phyloP scores from a whole-genome alignment of 35 echinoderm and acorn worm species.

The Hemicentrotus pulcherrimus region DNA sequence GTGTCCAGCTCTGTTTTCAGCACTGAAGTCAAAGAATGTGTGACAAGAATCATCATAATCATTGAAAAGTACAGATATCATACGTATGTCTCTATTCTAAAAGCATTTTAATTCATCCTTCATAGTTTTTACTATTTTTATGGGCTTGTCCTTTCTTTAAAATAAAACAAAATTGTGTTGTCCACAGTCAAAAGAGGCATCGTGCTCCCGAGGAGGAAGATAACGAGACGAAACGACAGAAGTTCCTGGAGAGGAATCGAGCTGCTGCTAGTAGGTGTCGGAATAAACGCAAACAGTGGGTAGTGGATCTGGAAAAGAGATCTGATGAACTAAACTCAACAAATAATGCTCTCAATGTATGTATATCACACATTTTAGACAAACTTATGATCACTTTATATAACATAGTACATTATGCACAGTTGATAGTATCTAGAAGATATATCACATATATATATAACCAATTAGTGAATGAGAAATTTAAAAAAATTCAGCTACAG shows the following conservation, averaged over 20 bases:
- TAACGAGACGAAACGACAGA: slow-evolving; percentile 68
- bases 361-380: not conserved
- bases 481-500: too few species aligned
- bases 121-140: not conserved
- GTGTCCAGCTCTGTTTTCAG: too few species aligned
- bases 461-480: too few species aligned
- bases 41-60: too few species aligned
- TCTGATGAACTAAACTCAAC: slow-evolving; percentile 73
- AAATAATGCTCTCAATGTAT: slow-evolving; percentile 71
- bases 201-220: slow-evolving; percentile 46
- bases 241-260: slow-evolving; percentile 88
- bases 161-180: not conserved
- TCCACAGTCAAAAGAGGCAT: slow-evolving; percentile 47
- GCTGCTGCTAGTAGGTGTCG: slow-evolving; percentile 90
- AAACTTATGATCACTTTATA: too few species aligned
- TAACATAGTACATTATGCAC: too few species aligned
- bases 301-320: slow-evolving; percentile 76
- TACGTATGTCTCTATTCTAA: too few species aligned
- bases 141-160: not conserved
- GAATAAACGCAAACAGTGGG: slow-evolving; percentile 90
- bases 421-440: too few species aligned
- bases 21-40: too few species aligned
- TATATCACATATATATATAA: too few species aligned
- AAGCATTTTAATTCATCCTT: too few species aligned
- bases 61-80: too few species aligned